Evolutionary conservation across 2,888 invertebrate genomes (phyloP).

Genomic region (Drosophila atroscutellata): DNA sequence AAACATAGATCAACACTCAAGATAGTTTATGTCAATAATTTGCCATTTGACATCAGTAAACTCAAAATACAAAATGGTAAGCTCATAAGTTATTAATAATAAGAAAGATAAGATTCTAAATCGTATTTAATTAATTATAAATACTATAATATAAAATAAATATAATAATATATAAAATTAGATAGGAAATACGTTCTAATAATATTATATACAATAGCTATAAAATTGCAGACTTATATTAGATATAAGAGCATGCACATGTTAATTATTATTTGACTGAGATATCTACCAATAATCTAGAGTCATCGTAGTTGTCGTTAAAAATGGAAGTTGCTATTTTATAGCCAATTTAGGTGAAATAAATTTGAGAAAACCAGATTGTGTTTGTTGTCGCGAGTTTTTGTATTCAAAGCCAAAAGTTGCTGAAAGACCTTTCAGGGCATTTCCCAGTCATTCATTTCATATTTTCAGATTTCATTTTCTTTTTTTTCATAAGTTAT

Average conservation of each 20-base stretch:
- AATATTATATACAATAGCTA: neutral
- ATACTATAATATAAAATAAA: too few relatives aligned
- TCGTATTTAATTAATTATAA: neutral
- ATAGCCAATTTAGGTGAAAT: neutral
- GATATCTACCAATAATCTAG: neutral
- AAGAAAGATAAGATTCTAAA: neutral
- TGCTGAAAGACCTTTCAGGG: constrained; percentile 28
- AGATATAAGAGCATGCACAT: neutral
- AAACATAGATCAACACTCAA: neutral
- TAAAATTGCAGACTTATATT: neutral
- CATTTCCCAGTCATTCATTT: constrained; percentile 38
- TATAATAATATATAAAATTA: too few relatives aligned
- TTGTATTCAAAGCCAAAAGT: neutral
- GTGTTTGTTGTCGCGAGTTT: neutral
- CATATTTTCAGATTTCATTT: constrained; percentile 3
- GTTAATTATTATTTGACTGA: neutral
- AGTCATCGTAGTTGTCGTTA: neutral
- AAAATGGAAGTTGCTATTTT: neutral
- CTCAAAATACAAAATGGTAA: neutral
- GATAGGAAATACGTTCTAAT: neutral
- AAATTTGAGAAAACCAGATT: neutral
- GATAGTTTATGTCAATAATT: neutral
- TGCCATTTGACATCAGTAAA: neutral
- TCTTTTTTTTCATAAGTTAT: constrained; percentile 49
- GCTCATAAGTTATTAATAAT: neutral